Conservation (phyloP, 2,797 vertebrate genomes). For the Dendrocincla tyrannina region DNA sequence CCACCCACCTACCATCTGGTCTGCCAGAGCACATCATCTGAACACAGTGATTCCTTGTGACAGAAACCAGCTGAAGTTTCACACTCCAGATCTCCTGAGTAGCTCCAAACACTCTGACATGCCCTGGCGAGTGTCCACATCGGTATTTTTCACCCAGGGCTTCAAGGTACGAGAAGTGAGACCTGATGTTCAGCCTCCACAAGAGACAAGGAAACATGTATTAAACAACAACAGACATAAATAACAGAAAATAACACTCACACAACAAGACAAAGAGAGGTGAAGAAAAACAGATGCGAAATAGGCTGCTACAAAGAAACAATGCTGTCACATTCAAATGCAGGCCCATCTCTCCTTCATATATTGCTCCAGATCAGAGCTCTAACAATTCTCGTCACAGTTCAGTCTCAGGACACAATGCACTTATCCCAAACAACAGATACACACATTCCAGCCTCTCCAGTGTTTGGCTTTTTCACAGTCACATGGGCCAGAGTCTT, state of each 20-base stretch:
- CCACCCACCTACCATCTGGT: not conserved
- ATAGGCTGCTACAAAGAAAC: not conserved
- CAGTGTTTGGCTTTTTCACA: slow-evolving; percentile 25
- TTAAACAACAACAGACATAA: not conserved
- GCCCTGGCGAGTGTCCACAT: fast-evolving
- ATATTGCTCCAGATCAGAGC: slow-evolving; percentile 1
- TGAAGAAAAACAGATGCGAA: slow-evolving; percentile 47
- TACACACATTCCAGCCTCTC: not conserved
- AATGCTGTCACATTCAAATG: slow-evolving; percentile 41
- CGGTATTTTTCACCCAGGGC: not conserved
- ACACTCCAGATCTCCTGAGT: not conserved
- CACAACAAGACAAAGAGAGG: slow-evolving; percentile 45
- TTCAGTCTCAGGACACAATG: not conserved
- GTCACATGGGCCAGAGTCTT: not conserved
- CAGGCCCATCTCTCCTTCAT: not conserved
- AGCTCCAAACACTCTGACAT: not conserved
- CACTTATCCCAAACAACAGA: not conserved
- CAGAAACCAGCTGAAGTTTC: not conserved
- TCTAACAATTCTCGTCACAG: not conserved
- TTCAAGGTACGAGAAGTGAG: not conserved
- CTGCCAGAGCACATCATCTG: not conserved
- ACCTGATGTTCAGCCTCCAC: not conserved
- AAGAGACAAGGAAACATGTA: not conserved
- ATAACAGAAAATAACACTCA: slow-evolving; percentile 19
- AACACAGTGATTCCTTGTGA: not conserved